Evolutionary conservation across 2,797 vertebrate genomes (phyloP).

Genomic region (Hippoglossus hippoglossus): DNA sequence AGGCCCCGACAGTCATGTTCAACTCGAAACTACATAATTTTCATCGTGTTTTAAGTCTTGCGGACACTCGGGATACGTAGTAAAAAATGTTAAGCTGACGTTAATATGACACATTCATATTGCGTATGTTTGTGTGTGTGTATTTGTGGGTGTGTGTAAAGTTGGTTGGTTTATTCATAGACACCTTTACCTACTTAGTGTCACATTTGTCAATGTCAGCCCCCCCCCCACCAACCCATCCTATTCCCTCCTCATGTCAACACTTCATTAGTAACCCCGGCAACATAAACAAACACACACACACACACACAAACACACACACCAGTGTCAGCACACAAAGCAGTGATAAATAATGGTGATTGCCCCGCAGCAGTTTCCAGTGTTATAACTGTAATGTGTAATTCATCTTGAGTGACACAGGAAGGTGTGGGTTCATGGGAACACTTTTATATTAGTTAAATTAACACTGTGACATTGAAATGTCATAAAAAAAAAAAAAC

Average conservation of each 20-base stretch:
- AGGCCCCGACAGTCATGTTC: too few species aligned
- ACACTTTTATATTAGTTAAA: not conserved
- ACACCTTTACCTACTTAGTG: constrained; percentile 77
- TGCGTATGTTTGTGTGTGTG: not conserved
- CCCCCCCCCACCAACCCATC: constrained; percentile 45
- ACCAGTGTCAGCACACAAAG: constrained; percentile 10
- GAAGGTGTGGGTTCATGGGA: constrained; percentile 6
- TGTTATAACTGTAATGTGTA: not conserved
- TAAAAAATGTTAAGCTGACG: too few species aligned
- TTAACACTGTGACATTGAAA: not conserved
- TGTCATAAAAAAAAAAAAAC: not conserved
- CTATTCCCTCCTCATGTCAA: constrained; percentile 77
- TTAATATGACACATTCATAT: too few species aligned
- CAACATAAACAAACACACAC: constrained; percentile 35
- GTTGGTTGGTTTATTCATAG: constrained; percentile 79
- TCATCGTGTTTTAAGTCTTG: too few species aligned
- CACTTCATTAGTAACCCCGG: constrained; percentile 80
- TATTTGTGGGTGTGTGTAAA: constrained; percentile 17
- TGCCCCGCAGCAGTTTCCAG: constrained; percentile 16
- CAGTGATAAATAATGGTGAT: constrained; percentile 15
- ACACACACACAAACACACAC: too few species aligned
- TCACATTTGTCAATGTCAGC: constrained; percentile 82
- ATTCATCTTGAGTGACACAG: constrained; percentile 23
- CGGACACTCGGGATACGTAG: too few species aligned
- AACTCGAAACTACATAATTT: too few species aligned